A percentile compares a stretch with the other conserved stretches of the same genome.
Conservation (phyloP, 2,888 invertebrate genomes). For the Molorchus minor region DNA sequence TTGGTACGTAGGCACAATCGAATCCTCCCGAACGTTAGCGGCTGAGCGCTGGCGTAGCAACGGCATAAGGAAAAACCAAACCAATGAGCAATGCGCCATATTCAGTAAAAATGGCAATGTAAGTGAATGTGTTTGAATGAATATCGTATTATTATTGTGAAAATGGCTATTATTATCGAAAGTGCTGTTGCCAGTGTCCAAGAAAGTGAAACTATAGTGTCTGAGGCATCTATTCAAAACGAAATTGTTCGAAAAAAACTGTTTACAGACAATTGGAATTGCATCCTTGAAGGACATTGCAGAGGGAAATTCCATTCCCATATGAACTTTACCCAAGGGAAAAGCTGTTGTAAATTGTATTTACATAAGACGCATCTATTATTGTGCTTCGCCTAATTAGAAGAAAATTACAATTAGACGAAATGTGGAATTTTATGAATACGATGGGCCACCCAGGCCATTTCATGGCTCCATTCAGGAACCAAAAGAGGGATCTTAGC, state of each 20-base stretch:
- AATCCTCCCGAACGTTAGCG: too few species aligned
- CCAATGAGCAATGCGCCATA: slow-evolving; percentile 4
- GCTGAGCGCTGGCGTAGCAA: too few species aligned
- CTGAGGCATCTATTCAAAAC: slow-evolving; percentile 11
- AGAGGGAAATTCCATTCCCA: slow-evolving; percentile 23
- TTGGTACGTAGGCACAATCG: too few species aligned
- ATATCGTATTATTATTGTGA: slow-evolving; percentile 20
- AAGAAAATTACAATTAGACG: neutral
- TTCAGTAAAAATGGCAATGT: slow-evolving; percentile 36
- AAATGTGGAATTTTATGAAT: slow-evolving; percentile 31
- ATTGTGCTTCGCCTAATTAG: slow-evolving; percentile 18
- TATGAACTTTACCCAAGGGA: slow-evolving; percentile 23
- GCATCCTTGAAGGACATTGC: slow-evolving; percentile 20
- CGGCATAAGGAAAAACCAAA: too few species aligned
- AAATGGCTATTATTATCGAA: slow-evolving; percentile 35
- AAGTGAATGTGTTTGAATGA: slow-evolving; percentile 20
- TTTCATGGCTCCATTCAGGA: slow-evolving; percentile 17
- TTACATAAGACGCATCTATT: slow-evolving; percentile 3
- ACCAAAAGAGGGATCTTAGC: slow-evolving; percentile 35
- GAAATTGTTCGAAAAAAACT: slow-evolving; percentile 26
- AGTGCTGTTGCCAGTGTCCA: slow-evolving; percentile 8
- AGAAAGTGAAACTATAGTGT: slow-evolving; percentile 21
- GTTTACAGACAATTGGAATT: slow-evolving; percentile 3
- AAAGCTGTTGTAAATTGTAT: slow-evolving; percentile 2
- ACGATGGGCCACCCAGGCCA: slow-evolving; percentile 21